Percentiles rank a stretch among this genome's conserved stretches.
Conservation (phyloP, 64 coral and sea anemone species). For the Pocillopora verrucosa region DNA sequence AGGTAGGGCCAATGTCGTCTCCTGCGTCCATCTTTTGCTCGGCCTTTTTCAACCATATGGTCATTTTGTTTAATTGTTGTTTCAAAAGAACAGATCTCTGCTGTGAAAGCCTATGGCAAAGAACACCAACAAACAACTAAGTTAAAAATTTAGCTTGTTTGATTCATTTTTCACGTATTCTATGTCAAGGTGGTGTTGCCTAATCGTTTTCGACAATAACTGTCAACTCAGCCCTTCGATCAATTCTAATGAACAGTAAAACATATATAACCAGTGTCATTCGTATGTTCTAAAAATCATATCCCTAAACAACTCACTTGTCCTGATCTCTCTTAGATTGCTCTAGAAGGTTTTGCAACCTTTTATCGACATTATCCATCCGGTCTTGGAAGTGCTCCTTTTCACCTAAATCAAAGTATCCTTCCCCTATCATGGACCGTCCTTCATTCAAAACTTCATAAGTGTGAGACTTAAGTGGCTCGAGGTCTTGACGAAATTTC, state of each 20-base stretch:
- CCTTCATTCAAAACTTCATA: constrained; percentile 65
- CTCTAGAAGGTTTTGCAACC: constrained; percentile 52
- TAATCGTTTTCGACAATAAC: no score
- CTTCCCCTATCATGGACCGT: constrained; percentile 35
- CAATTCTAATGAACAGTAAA: no score
- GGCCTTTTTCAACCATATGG: constrained; percentile 68
- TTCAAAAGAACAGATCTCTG: constrained; percentile 58
- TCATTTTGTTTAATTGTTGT: constrained; percentile 79
- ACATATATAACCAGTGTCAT: no score
- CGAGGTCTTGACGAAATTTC: constrained; percentile 57
- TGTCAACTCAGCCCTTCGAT: no score
- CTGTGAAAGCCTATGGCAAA: constrained; percentile 51
- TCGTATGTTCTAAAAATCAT: no score
- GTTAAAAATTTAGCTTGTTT: not conserved
- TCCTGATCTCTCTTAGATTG: constrained; percentile 72
- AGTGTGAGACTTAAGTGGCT: constrained; percentile 27
- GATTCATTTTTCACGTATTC: not conserved
- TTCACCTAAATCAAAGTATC: constrained; percentile 69
- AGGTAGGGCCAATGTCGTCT: constrained; percentile 61
- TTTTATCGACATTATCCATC: constrained; percentile 61
- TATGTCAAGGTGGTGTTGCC: not conserved
- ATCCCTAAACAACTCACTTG: constrained; percentile 28
- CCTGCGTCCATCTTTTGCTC: constrained; percentile 56
- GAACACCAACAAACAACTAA: not conserved
- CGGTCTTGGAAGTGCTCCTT: constrained; percentile 57